Percentiles rank a stretch among this genome's conserved stretches.
phyloP scores from a whole-genome alignment of 2,888 invertebrate genomes.

The Cerceris ruficornis region DNA sequence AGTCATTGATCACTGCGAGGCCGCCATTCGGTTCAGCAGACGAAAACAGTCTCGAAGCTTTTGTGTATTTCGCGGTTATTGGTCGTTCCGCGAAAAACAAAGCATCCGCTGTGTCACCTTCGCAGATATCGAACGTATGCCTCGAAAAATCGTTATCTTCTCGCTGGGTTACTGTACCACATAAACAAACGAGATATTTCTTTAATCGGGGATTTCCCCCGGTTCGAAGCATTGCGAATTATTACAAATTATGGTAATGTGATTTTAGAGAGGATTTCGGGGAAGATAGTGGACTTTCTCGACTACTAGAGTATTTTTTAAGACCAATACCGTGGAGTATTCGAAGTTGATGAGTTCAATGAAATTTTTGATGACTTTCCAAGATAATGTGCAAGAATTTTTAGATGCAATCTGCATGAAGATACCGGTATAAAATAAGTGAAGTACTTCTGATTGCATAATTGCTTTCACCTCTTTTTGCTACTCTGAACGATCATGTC shows the following conservation, averaged over 20 bases:
- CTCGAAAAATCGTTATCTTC: constrained; percentile 37
- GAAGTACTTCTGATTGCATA: background rate
- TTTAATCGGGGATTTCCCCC: constrained; percentile 21
- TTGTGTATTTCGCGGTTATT: constrained; percentile 12
- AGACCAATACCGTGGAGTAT: too few relatives aligned
- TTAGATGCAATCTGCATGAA: too few relatives aligned
- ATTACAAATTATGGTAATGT: background rate
- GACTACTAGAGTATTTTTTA: too few relatives aligned
- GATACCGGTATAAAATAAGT: too few relatives aligned
- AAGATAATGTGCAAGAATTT: too few relatives aligned
- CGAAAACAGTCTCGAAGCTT: constrained; percentile 52
- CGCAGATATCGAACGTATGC: background rate
- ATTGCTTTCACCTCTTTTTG: background rate
- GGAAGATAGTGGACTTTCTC: background rate
- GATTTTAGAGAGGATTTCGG: background rate
- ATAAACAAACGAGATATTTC: constrained; percentile 44
- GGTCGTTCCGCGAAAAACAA: constrained; percentile 25
- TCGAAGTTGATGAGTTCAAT: too few relatives aligned
- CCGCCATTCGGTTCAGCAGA: constrained; percentile 31
- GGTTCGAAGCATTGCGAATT: background rate
- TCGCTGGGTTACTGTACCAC: constrained; percentile 42
- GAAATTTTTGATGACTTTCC: too few relatives aligned
- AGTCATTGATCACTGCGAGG: constrained; percentile 57
- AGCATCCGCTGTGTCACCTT: constrained; percentile 36
- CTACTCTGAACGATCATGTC: too few relatives aligned